A percentile compares a stretch with the other conserved stretches of the same genome.
phyloP scores from a whole-genome alignment of 1,140 invertebrate species.

The Orchesella cincta region DNA sequence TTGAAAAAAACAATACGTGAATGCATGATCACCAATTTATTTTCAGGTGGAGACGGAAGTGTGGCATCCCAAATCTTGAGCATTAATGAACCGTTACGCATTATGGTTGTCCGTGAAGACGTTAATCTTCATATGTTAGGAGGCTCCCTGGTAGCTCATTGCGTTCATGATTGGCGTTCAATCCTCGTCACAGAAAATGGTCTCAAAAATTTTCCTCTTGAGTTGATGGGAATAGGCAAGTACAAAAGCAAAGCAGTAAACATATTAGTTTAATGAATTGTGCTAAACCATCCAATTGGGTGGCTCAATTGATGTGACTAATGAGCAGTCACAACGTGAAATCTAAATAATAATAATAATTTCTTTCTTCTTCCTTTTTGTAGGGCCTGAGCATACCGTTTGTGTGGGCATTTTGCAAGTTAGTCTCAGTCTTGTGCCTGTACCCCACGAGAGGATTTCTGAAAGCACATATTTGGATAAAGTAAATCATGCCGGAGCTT shows the following conservation, averaged over 20 bases:
- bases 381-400: conserved; percentile 56
- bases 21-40: no score
- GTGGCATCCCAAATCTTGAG: background rate
- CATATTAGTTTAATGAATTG: background rate
- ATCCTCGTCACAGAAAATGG: conserved; percentile 31
- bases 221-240: conserved; percentile 41
- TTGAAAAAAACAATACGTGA: no score
- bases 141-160: conserved; percentile 16
- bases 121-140: background rate
- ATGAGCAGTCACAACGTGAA: background rate
- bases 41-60: conserved; percentile 1
- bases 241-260: background rate
- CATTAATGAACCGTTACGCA: conserved; percentile 17
- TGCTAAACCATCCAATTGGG: background rate
- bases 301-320: background rate
- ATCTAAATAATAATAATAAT: no score
- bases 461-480: conserved; percentile 52
- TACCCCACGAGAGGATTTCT: conserved; percentile 40
- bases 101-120: conserved; percentile 16
- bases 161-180: conserved; percentile 35
- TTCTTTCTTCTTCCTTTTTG: background rate
- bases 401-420: conserved; percentile 57
- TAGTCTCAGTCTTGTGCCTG: conserved; percentile 55
- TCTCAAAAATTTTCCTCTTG: conserved; percentile 18
- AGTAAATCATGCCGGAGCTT: conserved; percentile 54